Evolutionary conservation across 2,888 invertebrate genomes (phyloP), one percentile per base, ranked within the genome.

Genomic region (Uropetala carovei): DNA sequence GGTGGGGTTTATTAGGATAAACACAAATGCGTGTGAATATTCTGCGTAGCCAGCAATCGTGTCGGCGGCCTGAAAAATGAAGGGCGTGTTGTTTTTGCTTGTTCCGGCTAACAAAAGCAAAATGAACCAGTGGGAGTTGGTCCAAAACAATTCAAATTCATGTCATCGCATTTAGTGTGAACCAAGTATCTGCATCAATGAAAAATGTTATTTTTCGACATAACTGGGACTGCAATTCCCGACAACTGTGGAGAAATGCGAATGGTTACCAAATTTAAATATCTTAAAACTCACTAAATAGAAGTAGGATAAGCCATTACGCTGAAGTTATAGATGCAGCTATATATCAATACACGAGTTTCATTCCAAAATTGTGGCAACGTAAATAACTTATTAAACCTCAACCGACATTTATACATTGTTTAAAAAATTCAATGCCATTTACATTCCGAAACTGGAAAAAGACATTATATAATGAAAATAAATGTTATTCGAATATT

Each of bases 11-110:
- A 75, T 75, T 27, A 75, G 75, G 22, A 27, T 75, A 75, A 75
- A 43, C 43, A 43, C 43, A 75, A 75, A 75, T 75, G 27, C 22
- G 27, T 14, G 14, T 4, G 27, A 75, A 75, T 22, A 75, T 75
- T 75, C 75, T 75, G 22, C n/a, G 11, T 68, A 22, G 68, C 68
- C 68, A 27, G 75, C 75, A 75, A 75, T 75, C 75, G 75, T 75
- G 22, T 27, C 22, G 11, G 27, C 27, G 22, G 27, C 27, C 22
- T 75, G 27, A 75, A 75, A 27, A 27, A 27, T 4, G 18, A 27
- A 75, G 75, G 75, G 27, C 75, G 22, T 75, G 75, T 75, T 75
- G 27, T 75, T 75, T 75, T 75, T 75, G 75, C 75, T 11, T 13
- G 75, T 75, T 27, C 27, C 75, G 22, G 5, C 27, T 13, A 75